phyloP scores from a whole-genome alignment of 2,888 invertebrate species.

The Netelia melanura region DNA sequence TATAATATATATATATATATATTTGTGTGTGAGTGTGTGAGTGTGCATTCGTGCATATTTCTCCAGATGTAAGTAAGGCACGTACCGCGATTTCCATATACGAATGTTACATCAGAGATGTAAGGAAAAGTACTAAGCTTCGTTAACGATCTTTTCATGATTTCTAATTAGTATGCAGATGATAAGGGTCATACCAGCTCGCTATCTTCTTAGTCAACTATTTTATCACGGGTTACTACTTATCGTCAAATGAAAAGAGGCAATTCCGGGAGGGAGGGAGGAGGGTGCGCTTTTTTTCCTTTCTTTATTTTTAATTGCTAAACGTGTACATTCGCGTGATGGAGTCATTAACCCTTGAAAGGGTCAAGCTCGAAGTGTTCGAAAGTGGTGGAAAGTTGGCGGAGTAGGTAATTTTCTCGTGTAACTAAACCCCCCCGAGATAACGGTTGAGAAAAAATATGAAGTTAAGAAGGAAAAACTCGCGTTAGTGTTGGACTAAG shows the following conservation, averaged over 20 bases:
- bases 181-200: background rate
- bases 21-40: background rate
- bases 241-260: slow-evolving; percentile 44
- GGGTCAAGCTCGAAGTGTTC: background rate
- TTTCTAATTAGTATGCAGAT: slow-evolving; percentile 51
- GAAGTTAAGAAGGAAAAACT: background rate
- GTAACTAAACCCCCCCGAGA: background rate
- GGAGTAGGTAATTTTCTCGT: background rate
- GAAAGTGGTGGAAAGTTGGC: too few species aligned
- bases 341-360: background rate
- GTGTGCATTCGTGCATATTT: background rate
- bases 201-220: slow-evolving; percentile 27
- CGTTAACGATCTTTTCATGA: slow-evolving; percentile 49
- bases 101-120: slow-evolving; percentile 2
- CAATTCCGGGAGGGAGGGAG: background rate
- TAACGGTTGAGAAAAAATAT: background rate
- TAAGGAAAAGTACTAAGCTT: slow-evolving; percentile 1
- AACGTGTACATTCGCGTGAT: background rate
- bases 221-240: slow-evolving; percentile 26
- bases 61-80: slow-evolving; percentile 7
- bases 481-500: too few species aligned
- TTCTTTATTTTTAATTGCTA: background rate
- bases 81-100: slow-evolving; percentile 46
- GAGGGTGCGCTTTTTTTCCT: too few species aligned
- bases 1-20: background rate